Evolutionary conservation across 2,113 vertebrate species (phyloP).

Genomic region (Trogon melanurus): DNA sequence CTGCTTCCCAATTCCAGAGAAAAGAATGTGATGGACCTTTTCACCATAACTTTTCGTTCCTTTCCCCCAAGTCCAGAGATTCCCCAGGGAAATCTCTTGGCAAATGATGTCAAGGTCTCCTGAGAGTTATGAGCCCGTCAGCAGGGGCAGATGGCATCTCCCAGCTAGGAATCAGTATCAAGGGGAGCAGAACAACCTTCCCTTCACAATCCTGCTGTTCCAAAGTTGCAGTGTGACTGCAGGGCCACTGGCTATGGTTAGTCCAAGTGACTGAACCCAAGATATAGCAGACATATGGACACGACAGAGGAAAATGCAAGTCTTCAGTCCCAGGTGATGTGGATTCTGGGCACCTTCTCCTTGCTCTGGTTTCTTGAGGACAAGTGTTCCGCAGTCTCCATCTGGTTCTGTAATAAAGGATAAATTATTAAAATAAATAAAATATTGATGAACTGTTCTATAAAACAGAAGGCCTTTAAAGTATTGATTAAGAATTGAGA

Average conservation of each 20-base stretch:
- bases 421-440: slow-evolving; percentile 80
- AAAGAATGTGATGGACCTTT: background rate
- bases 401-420: slow-evolving; percentile 73
- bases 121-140: background rate
- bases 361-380: slow-evolving; percentile 65
- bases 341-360: slow-evolving; percentile 45
- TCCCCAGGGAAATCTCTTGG: background rate
- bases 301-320: background rate
- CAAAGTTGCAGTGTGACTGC: background rate
- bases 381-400: slow-evolving; percentile 53
- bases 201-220: background rate
- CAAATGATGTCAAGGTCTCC: background rate
- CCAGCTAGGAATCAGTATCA: background rate
- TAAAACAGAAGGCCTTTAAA: slow-evolving; percentile 73
- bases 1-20: background rate
- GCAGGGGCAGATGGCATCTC: background rate
- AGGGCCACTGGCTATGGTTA: background rate
- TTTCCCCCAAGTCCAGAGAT: background rate
- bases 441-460: slow-evolving; percentile 79
- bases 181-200: background rate
- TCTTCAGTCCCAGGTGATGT: slow-evolving; percentile 11
- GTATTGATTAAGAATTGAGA: slow-evolving; percentile 78
- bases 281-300: background rate
- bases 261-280: background rate
- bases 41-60: background rate